Conservation (phyloP, 2,113 vertebrate genomes). For the Pithys albifrons region DNA sequence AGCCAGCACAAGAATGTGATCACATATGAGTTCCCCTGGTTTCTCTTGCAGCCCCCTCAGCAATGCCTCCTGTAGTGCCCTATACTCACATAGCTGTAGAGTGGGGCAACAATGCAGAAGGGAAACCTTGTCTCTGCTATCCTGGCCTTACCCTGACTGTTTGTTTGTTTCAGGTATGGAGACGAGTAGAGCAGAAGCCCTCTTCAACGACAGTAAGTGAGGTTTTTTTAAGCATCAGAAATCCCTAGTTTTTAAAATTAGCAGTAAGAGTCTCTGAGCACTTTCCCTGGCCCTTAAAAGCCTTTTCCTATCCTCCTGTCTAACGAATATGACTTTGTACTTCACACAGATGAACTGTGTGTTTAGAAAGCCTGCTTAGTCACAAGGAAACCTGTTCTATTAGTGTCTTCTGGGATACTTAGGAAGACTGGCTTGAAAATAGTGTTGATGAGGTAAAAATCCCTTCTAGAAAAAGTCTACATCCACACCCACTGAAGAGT, state of each 20-base stretch:
- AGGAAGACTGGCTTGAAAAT: not conserved
- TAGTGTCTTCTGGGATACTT: not conserved
- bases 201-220: conserved; percentile 77
- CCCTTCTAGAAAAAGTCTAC: not conserved
- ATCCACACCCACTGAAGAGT: not conserved
- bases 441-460: not conserved
- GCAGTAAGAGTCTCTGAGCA: not conserved
- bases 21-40: not conserved
- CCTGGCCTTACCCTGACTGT: not conserved
- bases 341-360: not conserved
- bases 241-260: not conserved
- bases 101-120: no score
- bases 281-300: not conserved
- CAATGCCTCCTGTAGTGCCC: no score
- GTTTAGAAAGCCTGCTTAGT: not conserved
- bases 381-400: not conserved
- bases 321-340: not conserved
- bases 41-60: not conserved
- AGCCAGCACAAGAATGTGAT: not conserved
- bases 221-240: not conserved
- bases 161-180: conserved; percentile 62
- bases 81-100: not conserved
- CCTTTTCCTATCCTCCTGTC: not conserved
- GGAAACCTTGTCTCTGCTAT: not conserved
- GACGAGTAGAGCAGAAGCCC: conserved; percentile 63